phyloP scores from a whole-genome alignment of 2,797 vertebrate genomes.

The Chrysocyon brachyurus region DNA sequence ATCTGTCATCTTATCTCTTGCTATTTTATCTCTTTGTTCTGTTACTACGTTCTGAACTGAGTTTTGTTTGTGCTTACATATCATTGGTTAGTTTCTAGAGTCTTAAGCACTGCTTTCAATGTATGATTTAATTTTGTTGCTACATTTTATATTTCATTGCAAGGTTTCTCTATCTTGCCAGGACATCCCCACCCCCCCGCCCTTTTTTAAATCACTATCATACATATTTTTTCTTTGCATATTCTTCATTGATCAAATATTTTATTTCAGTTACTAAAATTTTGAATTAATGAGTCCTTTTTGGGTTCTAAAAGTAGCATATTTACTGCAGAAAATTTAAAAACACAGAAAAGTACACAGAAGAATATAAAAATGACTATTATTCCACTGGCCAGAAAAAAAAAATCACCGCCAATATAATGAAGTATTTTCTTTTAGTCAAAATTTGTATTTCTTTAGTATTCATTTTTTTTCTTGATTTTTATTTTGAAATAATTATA shows the following conservation, averaged over 20 bases:
- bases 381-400: not conserved
- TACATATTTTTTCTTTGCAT: not conserved
- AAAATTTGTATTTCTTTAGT: not conserved
- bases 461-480: not conserved
- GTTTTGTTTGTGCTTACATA: not conserved
- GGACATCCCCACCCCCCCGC: no score
- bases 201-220: not conserved
- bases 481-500: not conserved
- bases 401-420: not conserved
- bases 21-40: conserved; percentile 30
- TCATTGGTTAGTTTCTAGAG: not conserved
- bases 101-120: not conserved
- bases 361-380: conserved; percentile 38
- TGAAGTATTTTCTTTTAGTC: not conserved
- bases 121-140: not conserved
- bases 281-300: not conserved
- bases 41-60: not conserved
- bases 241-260: not conserved
- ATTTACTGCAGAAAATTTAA: conserved; percentile 24
- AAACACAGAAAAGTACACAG: conserved; percentile 1
- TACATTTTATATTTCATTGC: not conserved
- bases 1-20: not conserved
- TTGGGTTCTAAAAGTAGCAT: conserved; percentile 30
- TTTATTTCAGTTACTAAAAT: not conserved
- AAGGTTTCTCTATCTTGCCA: not conserved